These are phyloP conservation scores for Brachyptera putata DNA, from an alignment of 2,888 invertebrate genomes.

Conservation along the genomic window DNA sequence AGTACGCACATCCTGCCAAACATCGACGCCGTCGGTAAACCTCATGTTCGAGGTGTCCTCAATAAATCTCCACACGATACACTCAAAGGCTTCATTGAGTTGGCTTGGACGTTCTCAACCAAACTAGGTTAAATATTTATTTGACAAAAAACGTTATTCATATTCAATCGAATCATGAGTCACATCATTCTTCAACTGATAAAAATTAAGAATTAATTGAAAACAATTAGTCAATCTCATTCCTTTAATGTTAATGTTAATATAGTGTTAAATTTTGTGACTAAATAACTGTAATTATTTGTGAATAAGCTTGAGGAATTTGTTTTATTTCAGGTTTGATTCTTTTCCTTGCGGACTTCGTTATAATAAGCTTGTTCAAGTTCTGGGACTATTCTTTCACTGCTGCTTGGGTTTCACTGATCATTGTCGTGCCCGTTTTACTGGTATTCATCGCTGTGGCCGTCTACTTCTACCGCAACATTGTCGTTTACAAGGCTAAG, in stretches of 20 bases:
- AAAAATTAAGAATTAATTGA: too few species aligned
- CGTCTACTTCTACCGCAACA: not conserved
- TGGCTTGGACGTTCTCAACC: not conserved
- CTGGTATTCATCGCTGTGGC: not conserved
- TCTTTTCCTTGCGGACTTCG: not conserved
- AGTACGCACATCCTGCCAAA: not conserved
- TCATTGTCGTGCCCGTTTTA: not conserved
- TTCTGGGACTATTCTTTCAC: not conserved
- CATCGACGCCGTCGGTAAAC: constrained; percentile 32
- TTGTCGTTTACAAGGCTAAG: not conserved
- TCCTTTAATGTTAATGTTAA: too few species aligned
- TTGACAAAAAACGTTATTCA: too few species aligned
- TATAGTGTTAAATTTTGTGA: too few species aligned
- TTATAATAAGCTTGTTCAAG: not conserved
- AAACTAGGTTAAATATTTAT: too few species aligned
- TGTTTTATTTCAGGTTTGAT: not conserved
- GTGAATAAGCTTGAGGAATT: too few species aligned
- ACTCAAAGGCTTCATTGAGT: not conserved
- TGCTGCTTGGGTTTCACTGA: not conserved
- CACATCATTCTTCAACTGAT: too few species aligned
- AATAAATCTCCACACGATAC: not conserved
- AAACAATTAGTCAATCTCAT: too few species aligned
- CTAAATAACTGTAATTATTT: too few species aligned
- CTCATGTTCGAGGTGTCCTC: constrained; percentile 45
- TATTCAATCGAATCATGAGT: too few species aligned